Base-by-base conservation (phyloP, 2,888 invertebrate species). In the Tetragnatha montana region DNA sequence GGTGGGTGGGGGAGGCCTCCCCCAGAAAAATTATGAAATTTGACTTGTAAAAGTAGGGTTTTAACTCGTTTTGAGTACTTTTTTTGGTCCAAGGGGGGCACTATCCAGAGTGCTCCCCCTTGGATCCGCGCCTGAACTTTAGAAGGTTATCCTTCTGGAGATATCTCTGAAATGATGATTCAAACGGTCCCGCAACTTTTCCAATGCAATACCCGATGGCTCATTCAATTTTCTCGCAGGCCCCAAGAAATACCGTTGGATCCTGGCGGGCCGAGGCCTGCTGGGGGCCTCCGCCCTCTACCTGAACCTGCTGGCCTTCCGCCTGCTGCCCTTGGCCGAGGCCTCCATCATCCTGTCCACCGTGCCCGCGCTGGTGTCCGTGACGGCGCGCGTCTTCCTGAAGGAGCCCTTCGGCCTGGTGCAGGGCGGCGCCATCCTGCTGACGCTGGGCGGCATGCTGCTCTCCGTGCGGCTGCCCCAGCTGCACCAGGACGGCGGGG, bases 281-380 rank as follows among this genome's bases (percentile, higher is more conserved):
- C 96, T 97, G 83, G 98, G 98, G 73, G 96, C 97, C 21, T 96
- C 97, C 0, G 97, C 97, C 0, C 94, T 98, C 85, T 97, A 97
- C 96, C 95, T 97, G 92, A 97, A 97, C 94, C 98, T 98, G 93
- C 97, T 97, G 93, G 97, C 98, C 0, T 88, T 51, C 68, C 70
- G 97, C 35, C 96, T 97, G 93, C 97, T 98, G 96, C 97, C 97
- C 0, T 94, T 98, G 91, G 97, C 97, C 50, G 97, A 98, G 93
- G 97, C 98, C 22, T 97, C 97, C 8, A 97, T 97, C 3, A 96
- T 97, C 91, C 97, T 98, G 51, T 98, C 98, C 93, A 97, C 97
- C 69, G 97, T 97, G 78, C 98, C 98, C 0, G 97, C 98, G 60
- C 97, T 98, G 94, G 98, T 98, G 60, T 96, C 97, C 75, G 96